Evolutionary conservation across 1,140 invertebrate genomes (phyloP).

Genomic region (Platorchestia sp.): DNA sequence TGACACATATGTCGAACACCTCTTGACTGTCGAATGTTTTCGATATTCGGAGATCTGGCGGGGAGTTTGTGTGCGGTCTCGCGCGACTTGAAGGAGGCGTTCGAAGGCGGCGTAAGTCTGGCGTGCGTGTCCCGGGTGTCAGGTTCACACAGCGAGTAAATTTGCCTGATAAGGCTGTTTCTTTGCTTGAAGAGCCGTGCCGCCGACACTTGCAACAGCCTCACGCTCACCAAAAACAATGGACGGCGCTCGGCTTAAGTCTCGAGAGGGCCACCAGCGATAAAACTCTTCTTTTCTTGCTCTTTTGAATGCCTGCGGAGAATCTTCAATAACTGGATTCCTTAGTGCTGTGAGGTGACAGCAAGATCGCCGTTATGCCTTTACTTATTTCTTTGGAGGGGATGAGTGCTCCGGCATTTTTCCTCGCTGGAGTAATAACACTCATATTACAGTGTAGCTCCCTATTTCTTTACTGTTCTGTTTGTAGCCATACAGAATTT

Average conservation of each 20-base stretch:
- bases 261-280: neutral
- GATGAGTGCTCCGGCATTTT: neutral
- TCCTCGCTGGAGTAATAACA: neutral
- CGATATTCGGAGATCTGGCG: neutral
- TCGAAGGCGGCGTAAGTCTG: neutral
- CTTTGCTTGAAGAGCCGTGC: conserved; percentile 23
- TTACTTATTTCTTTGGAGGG: neutral
- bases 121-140: neutral
- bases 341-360: conserved; percentile 3
- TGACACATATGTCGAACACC: neutral
- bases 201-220: conserved; percentile 16
- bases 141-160: conserved; percentile 16
- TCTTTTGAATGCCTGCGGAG: neutral
- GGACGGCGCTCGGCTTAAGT: neutral
- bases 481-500: neutral
- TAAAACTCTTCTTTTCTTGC: conserved; percentile 1
- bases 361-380: conserved; percentile 5
- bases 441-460: neutral
- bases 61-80: neutral
- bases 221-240: neutral
- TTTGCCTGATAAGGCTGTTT: conserved; percentile 42
- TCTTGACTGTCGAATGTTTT: neutral
- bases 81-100: neutral
- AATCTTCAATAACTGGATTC: neutral
- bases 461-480: neutral